Percentiles rank a stretch among this genome's conserved stretches.
phyloP scores from a whole-genome alignment of 2,113 vertebrate genomes.

The Craseonycteris thonglongyai region DNA sequence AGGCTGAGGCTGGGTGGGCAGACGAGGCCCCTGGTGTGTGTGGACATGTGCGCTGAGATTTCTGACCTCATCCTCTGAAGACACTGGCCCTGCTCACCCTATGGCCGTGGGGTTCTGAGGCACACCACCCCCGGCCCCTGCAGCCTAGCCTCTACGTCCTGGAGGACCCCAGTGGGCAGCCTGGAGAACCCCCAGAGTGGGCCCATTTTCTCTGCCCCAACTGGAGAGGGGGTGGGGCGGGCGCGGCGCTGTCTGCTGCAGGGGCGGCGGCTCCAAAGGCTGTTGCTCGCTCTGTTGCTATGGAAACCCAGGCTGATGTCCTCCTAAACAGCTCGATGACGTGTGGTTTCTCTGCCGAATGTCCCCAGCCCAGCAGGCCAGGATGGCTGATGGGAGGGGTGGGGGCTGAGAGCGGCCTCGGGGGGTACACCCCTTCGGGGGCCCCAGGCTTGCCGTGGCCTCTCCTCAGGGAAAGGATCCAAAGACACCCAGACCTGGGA shows the following conservation, averaged over 20 bases:
- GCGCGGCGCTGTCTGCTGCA: slow-evolving; percentile 59
- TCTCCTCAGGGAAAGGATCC: background rate
- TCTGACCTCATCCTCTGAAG: no score
- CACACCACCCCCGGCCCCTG: slow-evolving; percentile 49
- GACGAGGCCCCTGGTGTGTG: rapidly evolving
- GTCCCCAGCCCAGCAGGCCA: background rate
- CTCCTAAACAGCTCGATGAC: slow-evolving; percentile 60
- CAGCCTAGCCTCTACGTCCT: slow-evolving; percentile 60
- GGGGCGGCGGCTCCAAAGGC: slow-evolving; percentile 55
- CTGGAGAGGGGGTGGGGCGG: slow-evolving; percentile 64
- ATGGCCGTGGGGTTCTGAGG: background rate
- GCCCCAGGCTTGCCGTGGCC: background rate
- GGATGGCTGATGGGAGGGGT: background rate
- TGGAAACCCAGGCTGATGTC: slow-evolving; percentile 46
- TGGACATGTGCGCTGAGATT: rapidly evolving
- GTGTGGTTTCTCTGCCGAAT: slow-evolving; percentile 17
- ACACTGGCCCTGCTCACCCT: rapidly evolving
- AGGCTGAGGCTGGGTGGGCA: background rate
- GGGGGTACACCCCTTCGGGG: background rate
- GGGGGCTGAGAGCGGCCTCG: background rate
- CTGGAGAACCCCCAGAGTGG: slow-evolving; percentile 59
- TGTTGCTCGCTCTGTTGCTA: no score
- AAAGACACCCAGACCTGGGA: slow-evolving; percentile 18
- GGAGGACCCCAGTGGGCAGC: slow-evolving; percentile 56
- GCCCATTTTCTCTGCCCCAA: slow-evolving; percentile 65